These are phyloP conservation scores for Trogon melanurus DNA, from an alignment of 2,113 vertebrate genomes.

Conservation along the genomic window DNA sequence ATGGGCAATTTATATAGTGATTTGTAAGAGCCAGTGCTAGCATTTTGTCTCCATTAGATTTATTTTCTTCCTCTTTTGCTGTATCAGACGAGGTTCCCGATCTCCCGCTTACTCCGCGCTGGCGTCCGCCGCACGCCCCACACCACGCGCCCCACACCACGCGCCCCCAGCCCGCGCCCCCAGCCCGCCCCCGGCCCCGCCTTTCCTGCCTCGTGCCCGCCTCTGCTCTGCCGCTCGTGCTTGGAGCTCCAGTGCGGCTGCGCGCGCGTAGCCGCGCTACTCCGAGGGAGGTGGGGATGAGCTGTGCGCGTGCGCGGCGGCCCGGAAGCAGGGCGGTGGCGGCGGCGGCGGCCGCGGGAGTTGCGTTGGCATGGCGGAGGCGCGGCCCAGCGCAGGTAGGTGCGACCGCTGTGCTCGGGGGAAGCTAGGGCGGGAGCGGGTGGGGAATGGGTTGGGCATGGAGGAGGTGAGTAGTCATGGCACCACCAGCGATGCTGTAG, in stretches of 20 bases:
- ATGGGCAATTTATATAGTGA: too few species aligned
- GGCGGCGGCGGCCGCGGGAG: accelerated
- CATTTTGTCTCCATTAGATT: not conserved
- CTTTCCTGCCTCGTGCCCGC: not conserved
- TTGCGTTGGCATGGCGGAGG: conserved; percentile 13
- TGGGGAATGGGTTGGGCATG: too few species aligned
- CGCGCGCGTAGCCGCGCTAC: not conserved
- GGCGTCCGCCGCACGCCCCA: too few species aligned
- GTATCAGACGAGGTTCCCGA: accelerated
- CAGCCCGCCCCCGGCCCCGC: too few species aligned
- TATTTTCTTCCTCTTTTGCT: too few species aligned
- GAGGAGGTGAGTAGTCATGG: not conserved
- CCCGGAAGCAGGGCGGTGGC: not conserved
- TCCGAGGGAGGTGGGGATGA: not conserved
- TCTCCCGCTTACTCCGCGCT: too few species aligned
- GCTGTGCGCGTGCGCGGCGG: not conserved
- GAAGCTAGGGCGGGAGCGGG: too few species aligned
- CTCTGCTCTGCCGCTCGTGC: not conserved
- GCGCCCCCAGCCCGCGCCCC: too few species aligned
- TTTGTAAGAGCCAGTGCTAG: not conserved
- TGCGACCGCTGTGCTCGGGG: accelerated
- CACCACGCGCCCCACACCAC: too few species aligned
- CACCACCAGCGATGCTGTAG: not conserved
- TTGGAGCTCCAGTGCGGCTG: not conserved
- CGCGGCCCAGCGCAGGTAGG: not conserved